Conservation (phyloP, 2,797 vertebrate species). For the Sternotherus odoratus region DNA sequence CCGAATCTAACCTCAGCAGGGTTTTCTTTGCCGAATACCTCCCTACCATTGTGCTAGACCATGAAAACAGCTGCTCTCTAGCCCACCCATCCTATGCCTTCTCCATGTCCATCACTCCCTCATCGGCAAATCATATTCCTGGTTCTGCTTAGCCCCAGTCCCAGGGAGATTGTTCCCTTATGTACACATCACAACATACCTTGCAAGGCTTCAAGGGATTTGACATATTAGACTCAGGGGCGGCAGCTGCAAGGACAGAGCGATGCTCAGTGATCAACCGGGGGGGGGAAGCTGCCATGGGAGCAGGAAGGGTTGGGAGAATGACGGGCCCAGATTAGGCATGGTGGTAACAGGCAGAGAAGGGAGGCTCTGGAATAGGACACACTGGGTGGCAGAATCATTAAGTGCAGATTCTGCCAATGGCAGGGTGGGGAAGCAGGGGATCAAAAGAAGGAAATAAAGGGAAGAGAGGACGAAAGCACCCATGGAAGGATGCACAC, state of each 20-base stretch:
- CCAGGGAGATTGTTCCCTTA: conserved; percentile 1
- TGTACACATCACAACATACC: neutral
- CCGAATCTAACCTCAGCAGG: neutral
- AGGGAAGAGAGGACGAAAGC: neutral
- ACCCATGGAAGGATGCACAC: neutral
- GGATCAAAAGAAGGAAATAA: neutral
- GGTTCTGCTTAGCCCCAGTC: neutral
- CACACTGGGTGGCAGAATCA: neutral
- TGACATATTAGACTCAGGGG: neutral
- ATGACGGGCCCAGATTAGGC: neutral
- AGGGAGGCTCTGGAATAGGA: neutral
- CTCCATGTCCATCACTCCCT: fast-evolving
- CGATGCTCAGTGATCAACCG: neutral
- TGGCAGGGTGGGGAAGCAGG: neutral
- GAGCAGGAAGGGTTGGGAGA: neutral
- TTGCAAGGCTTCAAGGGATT: neutral
- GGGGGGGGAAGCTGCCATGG: neutral
- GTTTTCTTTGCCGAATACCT: conserved; percentile 39
- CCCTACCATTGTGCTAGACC: neutral
- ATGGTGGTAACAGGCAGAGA: neutral
- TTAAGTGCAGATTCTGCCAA: neutral
- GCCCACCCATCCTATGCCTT: conserved; percentile 11
- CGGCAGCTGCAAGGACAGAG: conserved; percentile 18
- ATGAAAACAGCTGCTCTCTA: neutral
- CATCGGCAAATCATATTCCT: neutral